Evolutionary conservation across 2,888 invertebrate species (phyloP).

Genomic region (Meghimatium bilineatum): DNA sequence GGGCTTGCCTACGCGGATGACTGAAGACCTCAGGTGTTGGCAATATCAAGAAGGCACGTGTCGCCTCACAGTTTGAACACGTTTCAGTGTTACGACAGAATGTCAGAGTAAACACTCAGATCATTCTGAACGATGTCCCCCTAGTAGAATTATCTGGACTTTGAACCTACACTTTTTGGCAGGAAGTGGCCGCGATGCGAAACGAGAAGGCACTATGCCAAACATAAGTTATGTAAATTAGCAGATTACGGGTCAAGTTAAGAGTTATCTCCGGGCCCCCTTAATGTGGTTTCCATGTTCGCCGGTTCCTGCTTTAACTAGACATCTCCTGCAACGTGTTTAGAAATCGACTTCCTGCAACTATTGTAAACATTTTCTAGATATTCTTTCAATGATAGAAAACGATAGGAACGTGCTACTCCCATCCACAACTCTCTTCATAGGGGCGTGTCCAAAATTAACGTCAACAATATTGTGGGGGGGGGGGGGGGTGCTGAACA

Average conservation of each 20-base stretch:
- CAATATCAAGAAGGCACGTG: background rate
- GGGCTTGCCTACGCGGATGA: background rate
- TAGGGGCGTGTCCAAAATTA: too few relatives aligned
- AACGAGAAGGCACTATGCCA: background rate
- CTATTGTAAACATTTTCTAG: background rate
- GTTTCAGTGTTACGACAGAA: background rate
- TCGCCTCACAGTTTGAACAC: background rate
- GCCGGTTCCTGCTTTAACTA: background rate
- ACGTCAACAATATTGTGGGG: too few relatives aligned
- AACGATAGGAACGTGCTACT: too few relatives aligned
- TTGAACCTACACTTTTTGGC: background rate
- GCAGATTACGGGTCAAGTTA: background rate
- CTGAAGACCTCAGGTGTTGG: background rate
- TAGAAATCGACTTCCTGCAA: background rate
- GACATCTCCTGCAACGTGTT: background rate
- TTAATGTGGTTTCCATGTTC: background rate
- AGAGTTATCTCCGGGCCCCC: background rate
- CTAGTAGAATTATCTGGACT: background rate
- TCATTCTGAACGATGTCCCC: background rate
- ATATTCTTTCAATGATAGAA: too few relatives aligned
- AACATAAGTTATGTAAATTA: constrained; percentile 6
- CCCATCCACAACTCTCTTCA: too few relatives aligned
- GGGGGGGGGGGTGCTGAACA: too few relatives aligned
- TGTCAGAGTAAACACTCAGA: background rate
- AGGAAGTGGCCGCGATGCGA: constrained; percentile 19